Conservation (phyloP, 1,140 invertebrate genomes). For the Drosophila nasuta region DNA sequence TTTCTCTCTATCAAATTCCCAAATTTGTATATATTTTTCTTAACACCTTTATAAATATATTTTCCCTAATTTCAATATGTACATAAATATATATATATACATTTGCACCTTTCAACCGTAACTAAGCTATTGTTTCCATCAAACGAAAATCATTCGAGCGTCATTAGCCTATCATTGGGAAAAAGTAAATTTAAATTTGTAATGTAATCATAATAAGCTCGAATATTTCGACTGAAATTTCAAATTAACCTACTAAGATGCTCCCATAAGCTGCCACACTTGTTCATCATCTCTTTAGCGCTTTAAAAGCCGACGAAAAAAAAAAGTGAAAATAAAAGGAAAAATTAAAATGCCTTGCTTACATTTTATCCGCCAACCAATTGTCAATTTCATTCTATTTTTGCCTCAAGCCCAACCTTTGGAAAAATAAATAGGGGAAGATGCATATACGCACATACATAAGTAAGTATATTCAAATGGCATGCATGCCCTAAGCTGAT, state of each 20-base stretch:
- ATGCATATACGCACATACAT: constrained; percentile 39
- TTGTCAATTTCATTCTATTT: constrained; percentile 55
- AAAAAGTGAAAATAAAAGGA: not conserved
- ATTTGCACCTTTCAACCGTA: not conserved
- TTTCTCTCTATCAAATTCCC: too few relatives aligned
- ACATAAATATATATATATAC: too few relatives aligned
- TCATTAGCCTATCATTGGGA: constrained; percentile 13
- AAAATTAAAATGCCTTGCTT: constrained; percentile 31
- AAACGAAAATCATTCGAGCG: constrained; percentile 1
- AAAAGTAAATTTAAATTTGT: constrained; percentile 28
- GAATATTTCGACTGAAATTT: constrained; percentile 39
- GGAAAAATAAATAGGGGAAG: constrained; percentile 7
- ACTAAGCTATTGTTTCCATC: constrained; percentile 1
- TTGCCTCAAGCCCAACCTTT: constrained; percentile 34
- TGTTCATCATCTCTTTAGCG: constrained; percentile 29
- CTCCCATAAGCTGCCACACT: constrained; percentile 21
- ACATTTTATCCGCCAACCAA: constrained; percentile 31
- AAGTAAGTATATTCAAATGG: constrained; percentile 67
- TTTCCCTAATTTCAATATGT: too few relatives aligned
- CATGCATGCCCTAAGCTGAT: constrained; percentile 78
- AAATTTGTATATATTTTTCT: too few relatives aligned
- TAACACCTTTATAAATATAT: too few relatives aligned
- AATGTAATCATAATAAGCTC: constrained; percentile 37
- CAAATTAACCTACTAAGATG: constrained; percentile 34
- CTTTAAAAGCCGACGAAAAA: constrained; percentile 8